Conservation (phyloP, 2,888 invertebrate species). For the Agrotis exclamationis region DNA sequence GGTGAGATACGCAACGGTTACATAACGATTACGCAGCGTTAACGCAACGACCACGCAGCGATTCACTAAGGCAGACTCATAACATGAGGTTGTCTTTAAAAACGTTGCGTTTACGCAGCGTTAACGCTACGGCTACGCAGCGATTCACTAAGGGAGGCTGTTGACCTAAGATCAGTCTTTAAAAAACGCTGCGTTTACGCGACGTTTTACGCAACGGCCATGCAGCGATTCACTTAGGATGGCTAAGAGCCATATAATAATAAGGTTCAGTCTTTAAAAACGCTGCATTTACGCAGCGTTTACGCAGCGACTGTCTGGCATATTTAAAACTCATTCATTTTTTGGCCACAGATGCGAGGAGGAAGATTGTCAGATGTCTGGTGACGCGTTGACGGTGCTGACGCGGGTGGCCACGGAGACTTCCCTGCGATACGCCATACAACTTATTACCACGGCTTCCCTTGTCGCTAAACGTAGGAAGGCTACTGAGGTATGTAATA, state of each 20-base stretch:
- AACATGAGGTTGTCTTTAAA: too few relatives aligned
- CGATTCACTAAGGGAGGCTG: too few relatives aligned
- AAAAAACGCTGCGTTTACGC: too few relatives aligned
- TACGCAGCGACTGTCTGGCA: neutral
- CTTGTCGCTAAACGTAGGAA: slow-evolving; percentile 98
- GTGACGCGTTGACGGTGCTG: slow-evolving; percentile 97
- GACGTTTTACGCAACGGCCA: too few relatives aligned
- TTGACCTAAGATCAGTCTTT: too few relatives aligned
- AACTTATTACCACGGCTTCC: slow-evolving; percentile 98
- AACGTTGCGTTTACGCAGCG: neutral
- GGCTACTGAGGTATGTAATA: slow-evolving; percentile 93
- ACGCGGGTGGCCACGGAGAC: slow-evolving; percentile 98
- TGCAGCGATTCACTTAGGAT: too few relatives aligned
- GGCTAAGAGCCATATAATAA: too few relatives aligned
- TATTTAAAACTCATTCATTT: neutral
- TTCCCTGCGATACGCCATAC: slow-evolving; percentile 98
- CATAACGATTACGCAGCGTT: neutral
- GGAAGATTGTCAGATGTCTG: slow-evolving; percentile 98
- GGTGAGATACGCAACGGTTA: slow-evolving; percentile 79
- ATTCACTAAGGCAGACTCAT: too few relatives aligned
- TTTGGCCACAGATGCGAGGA: slow-evolving; percentile 95
- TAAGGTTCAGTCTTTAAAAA: too few relatives aligned
- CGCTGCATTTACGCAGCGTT: neutral
- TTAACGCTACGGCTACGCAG: too few relatives aligned
- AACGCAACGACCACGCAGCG: too few relatives aligned